These are phyloP conservation scores for Anguilla japonica DNA, from an alignment of 2,113 vertebrate species.

Conservation along the genomic window DNA sequence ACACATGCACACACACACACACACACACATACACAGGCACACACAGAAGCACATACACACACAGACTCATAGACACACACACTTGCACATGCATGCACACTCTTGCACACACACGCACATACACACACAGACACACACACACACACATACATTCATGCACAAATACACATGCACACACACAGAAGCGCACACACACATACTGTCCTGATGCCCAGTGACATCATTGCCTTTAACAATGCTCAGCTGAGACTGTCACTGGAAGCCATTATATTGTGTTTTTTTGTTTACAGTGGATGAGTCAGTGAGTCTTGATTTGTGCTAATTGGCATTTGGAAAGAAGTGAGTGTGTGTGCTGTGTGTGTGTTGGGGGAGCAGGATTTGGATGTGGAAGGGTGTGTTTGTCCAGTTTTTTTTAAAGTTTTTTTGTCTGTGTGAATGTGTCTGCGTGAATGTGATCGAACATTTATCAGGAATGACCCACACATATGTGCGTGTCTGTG, in stretches of 20 bases:
- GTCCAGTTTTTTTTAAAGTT: too few relatives aligned
- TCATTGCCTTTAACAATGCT: conserved; percentile 63
- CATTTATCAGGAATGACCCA: too few relatives aligned
- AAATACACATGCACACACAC: too few relatives aligned
- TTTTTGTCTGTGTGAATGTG: not conserved
- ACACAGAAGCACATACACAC: too few relatives aligned
- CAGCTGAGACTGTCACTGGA: conserved; percentile 68
- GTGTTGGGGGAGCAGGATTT: not conserved
- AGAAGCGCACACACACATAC: not conserved
- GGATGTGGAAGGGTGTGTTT: too few relatives aligned
- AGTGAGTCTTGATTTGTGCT: conserved; percentile 62
- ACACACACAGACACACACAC: conserved; percentile 31
- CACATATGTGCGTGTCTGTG: not conserved
- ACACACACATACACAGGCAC: too few relatives aligned
- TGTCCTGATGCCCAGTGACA: not conserved
- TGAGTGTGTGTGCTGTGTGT: conserved; percentile 34
- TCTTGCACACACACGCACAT: too few relatives aligned
- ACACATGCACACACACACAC: too few relatives aligned
- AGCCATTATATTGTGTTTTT: conserved; percentile 73
- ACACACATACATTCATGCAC: too few relatives aligned
- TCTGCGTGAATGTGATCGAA: conserved; percentile 22
- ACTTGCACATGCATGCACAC: too few relatives aligned
- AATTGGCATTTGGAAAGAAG: conserved; percentile 66
- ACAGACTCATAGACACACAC: too few relatives aligned
- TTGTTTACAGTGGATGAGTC: conserved; percentile 66